These are phyloP conservation scores for Heliconius hermathena DNA, from an alignment of 1,140 invertebrate species.

Conservation along the genomic window DNA sequence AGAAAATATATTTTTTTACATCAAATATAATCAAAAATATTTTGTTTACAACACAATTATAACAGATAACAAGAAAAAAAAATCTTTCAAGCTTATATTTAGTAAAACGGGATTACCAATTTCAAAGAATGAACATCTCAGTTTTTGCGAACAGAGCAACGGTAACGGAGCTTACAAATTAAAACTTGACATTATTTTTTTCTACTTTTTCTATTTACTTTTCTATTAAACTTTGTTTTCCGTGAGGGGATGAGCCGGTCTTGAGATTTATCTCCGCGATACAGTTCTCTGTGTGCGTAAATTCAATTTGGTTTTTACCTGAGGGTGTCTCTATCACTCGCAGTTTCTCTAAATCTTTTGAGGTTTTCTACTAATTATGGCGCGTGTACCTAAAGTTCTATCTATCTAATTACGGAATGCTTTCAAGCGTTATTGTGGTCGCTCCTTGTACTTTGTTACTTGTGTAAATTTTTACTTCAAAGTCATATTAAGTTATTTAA, in stretches of 20 bases:
- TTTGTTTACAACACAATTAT: too few relatives aligned
- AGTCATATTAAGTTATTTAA: too few relatives aligned
- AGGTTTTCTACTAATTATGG: conserved; percentile 28
- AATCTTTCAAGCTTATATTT: too few relatives aligned
- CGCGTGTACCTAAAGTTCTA: conserved; percentile 18
- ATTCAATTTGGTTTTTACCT: conserved; percentile 78
- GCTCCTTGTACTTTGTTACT: too few relatives aligned
- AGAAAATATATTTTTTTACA: too few relatives aligned
- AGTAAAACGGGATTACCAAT: neutral
- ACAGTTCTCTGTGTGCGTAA: conserved; percentile 58
- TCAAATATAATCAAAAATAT: too few relatives aligned
- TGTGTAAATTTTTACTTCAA: too few relatives aligned
- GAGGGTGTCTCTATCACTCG: conserved; percentile 48
- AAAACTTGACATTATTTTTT: conserved; percentile 24
- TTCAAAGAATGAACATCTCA: neutral
- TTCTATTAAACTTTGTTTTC: too few relatives aligned
- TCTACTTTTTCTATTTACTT: too few relatives aligned
- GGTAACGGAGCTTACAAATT: conserved; percentile 44
- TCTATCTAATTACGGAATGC: conserved; percentile 3
- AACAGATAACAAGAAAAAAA: too few relatives aligned
- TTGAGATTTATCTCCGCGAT: conserved; percentile 38
- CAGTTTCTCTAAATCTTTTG: conserved; percentile 19
- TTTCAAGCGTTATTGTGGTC: conserved; percentile 3
- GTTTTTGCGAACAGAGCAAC: neutral
- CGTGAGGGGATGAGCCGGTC: too few relatives aligned